phyloP scores from a whole-genome alignment of 2,113 vertebrate genomes.

The Python bivittatus region DNA sequence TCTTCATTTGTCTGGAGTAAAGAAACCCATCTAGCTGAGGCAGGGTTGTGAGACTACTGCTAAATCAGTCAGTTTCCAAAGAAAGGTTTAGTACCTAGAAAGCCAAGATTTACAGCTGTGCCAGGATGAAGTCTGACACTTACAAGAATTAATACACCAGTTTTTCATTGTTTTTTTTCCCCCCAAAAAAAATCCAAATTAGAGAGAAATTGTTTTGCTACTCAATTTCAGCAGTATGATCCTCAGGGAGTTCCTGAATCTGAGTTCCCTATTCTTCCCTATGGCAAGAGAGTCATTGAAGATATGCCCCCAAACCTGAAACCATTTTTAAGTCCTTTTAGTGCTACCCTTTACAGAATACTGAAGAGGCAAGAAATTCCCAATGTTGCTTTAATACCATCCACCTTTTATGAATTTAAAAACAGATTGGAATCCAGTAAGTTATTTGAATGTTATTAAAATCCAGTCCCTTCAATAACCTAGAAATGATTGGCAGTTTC shows the following conservation, averaged over 20 bases:
- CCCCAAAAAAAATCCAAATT: not conserved
- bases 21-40: not conserved
- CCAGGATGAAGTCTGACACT: not conserved
- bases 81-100: not conserved
- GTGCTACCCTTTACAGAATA: not conserved
- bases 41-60: not conserved
- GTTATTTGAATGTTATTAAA: not conserved
- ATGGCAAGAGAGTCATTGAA: not conserved
- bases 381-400: not conserved
- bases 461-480: not conserved
- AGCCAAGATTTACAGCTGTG: not conserved
- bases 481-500: not conserved
- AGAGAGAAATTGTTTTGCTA: not conserved
- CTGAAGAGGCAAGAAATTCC: not conserved
- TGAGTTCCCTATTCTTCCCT: not conserved
- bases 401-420: not conserved
- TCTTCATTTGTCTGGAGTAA: not conserved
- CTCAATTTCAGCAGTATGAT: not conserved
- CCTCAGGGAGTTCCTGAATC: not conserved
- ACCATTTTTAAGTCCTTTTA: not conserved
- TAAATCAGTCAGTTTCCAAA: not conserved
- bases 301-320: not conserved
- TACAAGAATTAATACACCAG: not conserved
- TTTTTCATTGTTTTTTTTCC: not conserved
- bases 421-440: not conserved